phyloP scores from a whole-genome alignment of 2,113 vertebrate genomes.

The Chroicocephalus ridibundus region DNA sequence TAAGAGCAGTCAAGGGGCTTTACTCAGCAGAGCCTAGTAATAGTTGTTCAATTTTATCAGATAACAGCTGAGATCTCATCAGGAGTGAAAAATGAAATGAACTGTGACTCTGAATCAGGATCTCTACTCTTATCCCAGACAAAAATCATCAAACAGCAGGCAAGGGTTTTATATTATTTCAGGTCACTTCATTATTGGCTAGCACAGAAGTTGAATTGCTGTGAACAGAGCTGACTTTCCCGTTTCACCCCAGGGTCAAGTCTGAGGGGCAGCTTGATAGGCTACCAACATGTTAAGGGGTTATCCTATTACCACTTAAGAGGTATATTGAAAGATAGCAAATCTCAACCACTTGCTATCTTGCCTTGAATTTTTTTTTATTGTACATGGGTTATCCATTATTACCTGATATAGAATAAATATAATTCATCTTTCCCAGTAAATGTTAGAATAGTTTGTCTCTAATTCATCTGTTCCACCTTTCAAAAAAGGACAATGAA shows the following conservation, averaged over 20 bases:
- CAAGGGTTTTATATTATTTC: constrained; percentile 99
- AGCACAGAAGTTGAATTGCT: constrained; percentile 91
- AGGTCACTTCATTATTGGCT: constrained; percentile 99
- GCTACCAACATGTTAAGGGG: constrained; percentile 92
- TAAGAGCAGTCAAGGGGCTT: constrained; percentile 96
- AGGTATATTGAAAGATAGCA: constrained; percentile 98
- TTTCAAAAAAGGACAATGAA: constrained; percentile 69
- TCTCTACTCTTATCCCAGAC: constrained; percentile 97
- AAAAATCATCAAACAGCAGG: constrained; percentile 97
- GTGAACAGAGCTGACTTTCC: constrained; percentile 93
- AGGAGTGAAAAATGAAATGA: constrained; percentile 99
- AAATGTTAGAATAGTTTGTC: constrained; percentile 77
- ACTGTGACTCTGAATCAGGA: constrained; percentile 99
- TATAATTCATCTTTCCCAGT: constrained; percentile 89
- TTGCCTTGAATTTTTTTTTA: constrained; percentile 79
- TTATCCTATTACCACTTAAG: constrained; percentile 99
- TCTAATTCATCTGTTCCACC: constrained; percentile 66
- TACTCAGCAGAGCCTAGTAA: constrained; percentile 96
- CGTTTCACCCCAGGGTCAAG: constrained; percentile 96
- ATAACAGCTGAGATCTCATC: constrained; percentile 99
- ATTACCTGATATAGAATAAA: constrained; percentile 87
- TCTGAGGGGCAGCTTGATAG: constrained; percentile 98
- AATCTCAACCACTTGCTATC: constrained; percentile 90
- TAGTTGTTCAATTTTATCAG: constrained; percentile 99
- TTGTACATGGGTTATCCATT: constrained; percentile 86